Evolutionary conservation across 2,797 vertebrate genomes (phyloP).

Genomic region (Lophius americanus): DNA sequence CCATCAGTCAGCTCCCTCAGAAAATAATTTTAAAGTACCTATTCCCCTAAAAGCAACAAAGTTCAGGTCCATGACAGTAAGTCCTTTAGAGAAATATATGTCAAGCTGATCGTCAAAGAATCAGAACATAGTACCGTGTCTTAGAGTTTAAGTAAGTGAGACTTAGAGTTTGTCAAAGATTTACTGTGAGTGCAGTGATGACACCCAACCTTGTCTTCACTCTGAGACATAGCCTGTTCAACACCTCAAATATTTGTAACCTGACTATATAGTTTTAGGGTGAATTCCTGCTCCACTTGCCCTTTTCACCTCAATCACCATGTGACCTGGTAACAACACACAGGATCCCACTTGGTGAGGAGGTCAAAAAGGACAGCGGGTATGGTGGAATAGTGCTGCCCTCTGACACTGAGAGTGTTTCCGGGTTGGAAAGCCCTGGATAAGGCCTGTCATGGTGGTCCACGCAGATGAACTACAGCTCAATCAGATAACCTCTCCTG

Average conservation of each 20-base stretch:
- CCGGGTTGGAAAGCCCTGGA: constrained; percentile 82
- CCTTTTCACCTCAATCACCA: constrained; percentile 74
- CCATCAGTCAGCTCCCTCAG: constrained; percentile 55
- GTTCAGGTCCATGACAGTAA: constrained; percentile 57
- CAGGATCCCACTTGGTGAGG: constrained; percentile 67
- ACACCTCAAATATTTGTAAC: constrained; percentile 62
- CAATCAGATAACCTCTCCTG: constrained; percentile 80
- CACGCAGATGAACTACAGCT: constrained; percentile 72
- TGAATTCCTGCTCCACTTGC: constrained; percentile 70
- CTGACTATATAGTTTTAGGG: constrained; percentile 57
- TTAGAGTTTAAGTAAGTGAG: not conserved
- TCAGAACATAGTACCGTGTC: constrained; percentile 31
- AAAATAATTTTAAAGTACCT: constrained; percentile 45
- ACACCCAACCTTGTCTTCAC: constrained; percentile 29
- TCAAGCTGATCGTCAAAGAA: constrained; percentile 45
- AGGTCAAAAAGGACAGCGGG: constrained; percentile 75
- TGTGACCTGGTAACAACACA: constrained; percentile 58
- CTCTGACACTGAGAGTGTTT: constrained; percentile 84
- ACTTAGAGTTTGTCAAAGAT: constrained; percentile 35
- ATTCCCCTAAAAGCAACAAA: constrained; percentile 27
- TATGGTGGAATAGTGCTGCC: constrained; percentile 73
- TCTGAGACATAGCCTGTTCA: constrained; percentile 22
- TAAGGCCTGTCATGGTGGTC: constrained; percentile 85
- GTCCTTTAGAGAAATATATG: constrained; percentile 42
- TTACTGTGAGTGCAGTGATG: constrained; percentile 33